These are phyloP conservation scores for Tragopan temminckii DNA, from an alignment of 2,797 vertebrate genomes.

Conservation along the genomic window DNA sequence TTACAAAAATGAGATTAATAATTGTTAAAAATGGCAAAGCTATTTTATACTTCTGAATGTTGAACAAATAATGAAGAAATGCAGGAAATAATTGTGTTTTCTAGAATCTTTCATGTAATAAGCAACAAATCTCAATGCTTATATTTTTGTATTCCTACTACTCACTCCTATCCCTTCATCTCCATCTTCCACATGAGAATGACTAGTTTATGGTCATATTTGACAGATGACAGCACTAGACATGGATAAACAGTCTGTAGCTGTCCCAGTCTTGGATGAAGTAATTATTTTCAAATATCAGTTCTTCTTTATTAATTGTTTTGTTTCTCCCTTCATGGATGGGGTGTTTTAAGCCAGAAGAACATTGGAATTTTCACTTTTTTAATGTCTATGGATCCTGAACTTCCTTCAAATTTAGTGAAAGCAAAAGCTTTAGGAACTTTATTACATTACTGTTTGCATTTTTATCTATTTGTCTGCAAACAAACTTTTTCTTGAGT, in stretches of 20 bases:
- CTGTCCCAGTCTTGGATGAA: background rate
- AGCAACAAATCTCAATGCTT: background rate
- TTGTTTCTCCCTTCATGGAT: fast-evolving
- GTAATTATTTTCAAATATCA: background rate
- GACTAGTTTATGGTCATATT: background rate
- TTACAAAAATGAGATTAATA: constrained; percentile 25
- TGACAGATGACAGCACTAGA: background rate
- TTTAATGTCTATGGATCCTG: background rate
- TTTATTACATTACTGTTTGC: background rate
- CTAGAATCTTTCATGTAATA: background rate
- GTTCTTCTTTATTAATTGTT: fast-evolving
- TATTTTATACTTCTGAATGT: background rate
- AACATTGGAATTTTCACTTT: background rate
- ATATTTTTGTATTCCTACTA: background rate
- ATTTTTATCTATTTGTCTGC: background rate
- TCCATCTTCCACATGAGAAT: background rate
- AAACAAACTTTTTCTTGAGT: background rate
- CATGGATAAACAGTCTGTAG: background rate
- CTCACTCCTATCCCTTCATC: background rate
- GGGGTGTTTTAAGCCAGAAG: background rate
- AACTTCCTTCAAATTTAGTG: background rate
- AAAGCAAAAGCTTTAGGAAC: background rate
- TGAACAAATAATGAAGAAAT: background rate
- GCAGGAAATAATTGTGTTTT: fast-evolving
- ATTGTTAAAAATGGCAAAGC: background rate